A percentile compares a stretch with the other conserved stretches of the same genome.
phyloP scores from a whole-genome alignment of 2,113 vertebrate genomes.

The Lucifuga dentata region DNA sequence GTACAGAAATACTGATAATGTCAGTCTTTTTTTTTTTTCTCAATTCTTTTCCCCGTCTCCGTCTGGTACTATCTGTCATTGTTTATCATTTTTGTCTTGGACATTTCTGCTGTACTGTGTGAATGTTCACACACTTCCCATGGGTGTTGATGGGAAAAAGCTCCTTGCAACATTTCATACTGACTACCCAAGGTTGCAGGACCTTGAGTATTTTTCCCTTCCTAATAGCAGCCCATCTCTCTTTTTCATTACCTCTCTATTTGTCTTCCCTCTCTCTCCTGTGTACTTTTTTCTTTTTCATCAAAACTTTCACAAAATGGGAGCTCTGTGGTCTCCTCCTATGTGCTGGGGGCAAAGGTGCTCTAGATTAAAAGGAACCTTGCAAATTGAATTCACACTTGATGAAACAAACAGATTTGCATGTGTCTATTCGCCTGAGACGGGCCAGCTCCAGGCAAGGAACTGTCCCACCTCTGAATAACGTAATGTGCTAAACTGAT shows the following conservation, averaged over 20 bases:
- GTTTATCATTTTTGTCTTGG: constrained; percentile 51
- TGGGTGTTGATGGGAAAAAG: constrained; percentile 31
- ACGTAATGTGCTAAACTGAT: constrained; percentile 75
- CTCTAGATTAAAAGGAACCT: constrained; percentile 80
- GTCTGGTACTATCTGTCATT: constrained; percentile 47
- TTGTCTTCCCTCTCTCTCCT: constrained; percentile 40
- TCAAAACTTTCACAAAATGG: constrained; percentile 64
- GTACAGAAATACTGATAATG: constrained; percentile 59
- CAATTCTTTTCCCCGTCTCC: constrained; percentile 17
- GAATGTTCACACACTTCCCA: constrained; percentile 52
- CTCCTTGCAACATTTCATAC: constrained; percentile 27
- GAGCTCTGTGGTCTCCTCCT: constrained; percentile 61
- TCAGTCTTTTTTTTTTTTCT: constrained; percentile 31
- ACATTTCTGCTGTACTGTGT: constrained; percentile 40
- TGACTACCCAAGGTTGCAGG: constrained; percentile 36
- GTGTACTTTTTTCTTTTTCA: constrained; percentile 58
- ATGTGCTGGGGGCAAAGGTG: constrained; percentile 83
- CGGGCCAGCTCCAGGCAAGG: constrained; percentile 80
- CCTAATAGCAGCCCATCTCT: constrained; percentile 33
- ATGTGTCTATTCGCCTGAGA: constrained; percentile 78
- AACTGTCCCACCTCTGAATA: constrained; percentile 78
- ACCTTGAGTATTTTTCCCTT: constrained; percentile 21
- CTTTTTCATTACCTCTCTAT: constrained; percentile 37
- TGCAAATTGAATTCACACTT: constrained; percentile 86
- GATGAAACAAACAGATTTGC: constrained; percentile 85